phyloP scores from a whole-genome alignment of 2,113 vertebrate species.

The Mus musculus region GRCm39 chr17:51279501-51280000 shows the following conservation, averaged over 20 bases:
- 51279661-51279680: neutral
- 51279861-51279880: conserved; percentile 44
- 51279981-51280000: neutral
- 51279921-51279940: conserved; percentile 29
- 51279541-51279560: neutral
- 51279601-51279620: neutral
- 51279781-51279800: neutral
- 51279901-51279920: conserved; percentile 28
- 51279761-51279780: no score
- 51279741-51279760: neutral
- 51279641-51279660: neutral
- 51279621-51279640: neutral
- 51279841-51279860: neutral
- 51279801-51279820: neutral
- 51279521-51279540: neutral
- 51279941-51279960: conserved; percentile 30
- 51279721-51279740: neutral
- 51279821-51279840: neutral
- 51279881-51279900: conserved; percentile 33
- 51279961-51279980: neutral
- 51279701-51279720: neutral
- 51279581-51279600: neutral
- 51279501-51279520: neutral
- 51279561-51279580: neutral
- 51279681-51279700: neutral